Evolutionary conservation across 2,113 vertebrate species (phyloP), one percentile per base, ranked within the genome.

Genomic region (Regulus satrapa): DNA sequence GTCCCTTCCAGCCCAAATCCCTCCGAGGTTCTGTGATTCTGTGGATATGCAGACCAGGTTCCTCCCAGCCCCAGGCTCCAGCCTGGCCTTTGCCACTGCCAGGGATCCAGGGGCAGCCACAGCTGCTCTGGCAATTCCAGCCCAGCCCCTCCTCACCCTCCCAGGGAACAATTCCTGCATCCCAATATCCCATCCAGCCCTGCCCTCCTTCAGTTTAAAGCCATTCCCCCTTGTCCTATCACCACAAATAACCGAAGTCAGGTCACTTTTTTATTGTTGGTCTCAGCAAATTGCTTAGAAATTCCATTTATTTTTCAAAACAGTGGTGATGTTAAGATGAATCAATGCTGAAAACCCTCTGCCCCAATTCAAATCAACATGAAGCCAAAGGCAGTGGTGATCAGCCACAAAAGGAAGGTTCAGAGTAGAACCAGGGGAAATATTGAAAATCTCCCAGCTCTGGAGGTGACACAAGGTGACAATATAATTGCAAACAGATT

Each of bases 131-230:
- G 81, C 6, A 26, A 67, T 34, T 28, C 32, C 24, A 28, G 18
- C 10, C 26, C 67, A 69, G 46, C 19, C 8, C 28, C 43, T 66
- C 4, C 32, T 26, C 64, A 49, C 68, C 28, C 62, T 68, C 0
- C 1, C 38, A 59, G 36, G 5, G 6, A 69, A 40, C 14, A 62
- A 71, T 71, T 71, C 9, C 29, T 48, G 0, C n/a, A n/a, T n/a
- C 56, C 48, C 20, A 31, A 31, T 0, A 26, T 72, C 49, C 41
- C 56, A 56, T 1, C 56, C 6, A 31, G 0, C n/a, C 46, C 73
- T 29, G 12, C 19, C 29, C 16, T 56, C 31, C 1, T 1, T 0
- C 66, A 43, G 1, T 48, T 3, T 3, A 0, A 32, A 72, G 11
- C 31, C 49, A 32, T 36, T 79, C 41, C 34, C 10, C 10, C 3